phyloP scores from a whole-genome alignment of 2,113 vertebrate species.

The Onychorhynchus coronatus region DNA sequence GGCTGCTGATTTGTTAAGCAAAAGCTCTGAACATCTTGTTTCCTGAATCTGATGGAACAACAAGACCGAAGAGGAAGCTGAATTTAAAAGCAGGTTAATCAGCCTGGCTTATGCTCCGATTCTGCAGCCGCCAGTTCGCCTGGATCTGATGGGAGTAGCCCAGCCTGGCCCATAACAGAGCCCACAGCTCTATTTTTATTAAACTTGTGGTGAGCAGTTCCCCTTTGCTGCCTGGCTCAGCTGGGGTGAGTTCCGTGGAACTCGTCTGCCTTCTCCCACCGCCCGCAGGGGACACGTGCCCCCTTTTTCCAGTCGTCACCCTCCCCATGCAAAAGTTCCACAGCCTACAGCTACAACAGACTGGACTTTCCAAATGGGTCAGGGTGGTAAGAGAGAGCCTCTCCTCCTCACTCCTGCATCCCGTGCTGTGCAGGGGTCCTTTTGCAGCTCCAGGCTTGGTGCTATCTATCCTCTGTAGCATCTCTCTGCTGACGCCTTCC shows the following conservation, averaged over 20 bases:
- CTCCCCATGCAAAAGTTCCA: neutral
- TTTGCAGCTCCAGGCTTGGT: neutral
- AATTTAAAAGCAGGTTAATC: neutral
- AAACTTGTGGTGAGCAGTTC: neutral
- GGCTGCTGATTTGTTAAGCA: constrained; percentile 54
- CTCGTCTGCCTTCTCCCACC: accelerated
- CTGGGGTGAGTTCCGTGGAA: neutral
- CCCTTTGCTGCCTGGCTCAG: neutral
- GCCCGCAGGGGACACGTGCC: accelerated
- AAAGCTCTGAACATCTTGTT: neutral
- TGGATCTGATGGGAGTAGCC: neutral
- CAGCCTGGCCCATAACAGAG: neutral
- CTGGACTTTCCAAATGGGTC: neutral
- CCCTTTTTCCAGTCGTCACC: neutral
- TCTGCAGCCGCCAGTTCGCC: neutral
- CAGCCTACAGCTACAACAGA: accelerated
- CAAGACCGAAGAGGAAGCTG: constrained; percentile 30
- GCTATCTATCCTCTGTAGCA: neutral
- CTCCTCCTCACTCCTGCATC: neutral
- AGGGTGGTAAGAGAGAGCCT: neutral
- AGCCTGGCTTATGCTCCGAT: neutral
- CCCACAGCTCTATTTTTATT: neutral
- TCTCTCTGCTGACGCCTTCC: neutral
- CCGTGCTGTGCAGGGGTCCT: neutral
- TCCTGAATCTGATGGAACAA: constrained; percentile 26